phyloP scores from a whole-genome alignment of 2,113 vertebrate species.

The Psephotus haematonotus region DNA sequence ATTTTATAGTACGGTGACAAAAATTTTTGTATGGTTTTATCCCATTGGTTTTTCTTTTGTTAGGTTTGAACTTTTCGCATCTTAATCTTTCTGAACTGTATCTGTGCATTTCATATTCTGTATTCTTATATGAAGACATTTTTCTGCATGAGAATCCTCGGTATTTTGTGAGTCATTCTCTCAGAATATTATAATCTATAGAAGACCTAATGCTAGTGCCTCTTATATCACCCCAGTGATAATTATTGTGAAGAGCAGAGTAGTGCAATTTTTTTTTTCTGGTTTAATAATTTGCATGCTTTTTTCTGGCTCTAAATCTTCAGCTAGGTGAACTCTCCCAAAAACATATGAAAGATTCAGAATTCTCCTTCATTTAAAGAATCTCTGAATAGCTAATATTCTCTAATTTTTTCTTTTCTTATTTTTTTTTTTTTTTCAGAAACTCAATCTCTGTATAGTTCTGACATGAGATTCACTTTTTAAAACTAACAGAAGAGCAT shows the following conservation, averaged over 20 bases:
- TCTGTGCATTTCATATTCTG: not conserved
- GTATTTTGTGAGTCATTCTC: not conserved
- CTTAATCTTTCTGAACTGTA: not conserved
- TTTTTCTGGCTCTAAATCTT: conserved; percentile 4
- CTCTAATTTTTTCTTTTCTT: not conserved
- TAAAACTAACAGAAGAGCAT: not conserved
- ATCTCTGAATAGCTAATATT: not conserved
- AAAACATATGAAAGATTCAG: not conserved
- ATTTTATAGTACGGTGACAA: not conserved
- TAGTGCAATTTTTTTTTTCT: conserved; percentile 1
- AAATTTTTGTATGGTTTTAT: not conserved
- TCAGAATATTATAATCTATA: not conserved
- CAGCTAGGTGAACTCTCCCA: not conserved
- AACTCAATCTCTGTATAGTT: not conserved
- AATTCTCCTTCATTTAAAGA: conserved; percentile 41
- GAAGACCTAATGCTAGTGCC: not conserved
- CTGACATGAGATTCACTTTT: not conserved
- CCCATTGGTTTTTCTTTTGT: not conserved
- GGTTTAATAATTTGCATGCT: not conserved
- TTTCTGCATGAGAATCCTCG: not conserved
- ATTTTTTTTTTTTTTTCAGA: not conserved
- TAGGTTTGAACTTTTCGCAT: not conserved
- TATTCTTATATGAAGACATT: not conserved
- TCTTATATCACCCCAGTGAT: not conserved
- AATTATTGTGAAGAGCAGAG: not conserved